Base-by-base conservation (phyloP, 2,888 invertebrate genomes). In the Lycophotia porphyrea region DNA sequence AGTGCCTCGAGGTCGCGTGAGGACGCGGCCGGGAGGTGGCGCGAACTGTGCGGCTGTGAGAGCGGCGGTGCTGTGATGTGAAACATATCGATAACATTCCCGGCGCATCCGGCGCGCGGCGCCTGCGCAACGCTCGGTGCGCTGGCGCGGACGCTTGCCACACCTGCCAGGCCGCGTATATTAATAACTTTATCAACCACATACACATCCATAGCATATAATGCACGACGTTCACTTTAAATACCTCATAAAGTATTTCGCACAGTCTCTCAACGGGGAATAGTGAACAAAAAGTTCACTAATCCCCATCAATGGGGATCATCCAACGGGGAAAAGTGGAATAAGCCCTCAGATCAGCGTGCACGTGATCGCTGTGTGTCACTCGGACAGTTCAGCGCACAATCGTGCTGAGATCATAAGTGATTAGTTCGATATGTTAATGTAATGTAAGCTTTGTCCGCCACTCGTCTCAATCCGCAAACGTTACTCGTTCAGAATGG, bases 51-150 rank as follows among this genome's bases (percentile, higher is more conserved):
- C 1, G 8, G 31, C 58, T 31, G 61, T n/a, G 60, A 13, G 11
- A 24, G 24, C 13, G n/a, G 36, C n/a, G 34, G n/a, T n/a, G 61
- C 15, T n/a, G 61, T 24, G 24, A 24, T 63, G 63, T 39, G n/a
- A n/a, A 63, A 78, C 44, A 76, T 79, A 42, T 47, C 39, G 80
- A 55, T 55, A 74, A 34, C 63, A 64, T 78, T 80, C 52, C 63
- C 36, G 44, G 47, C 31, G 63, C 63, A 55, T 79, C 81, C 78
- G 81, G 76, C 42, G 79, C 76, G 67, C 78, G 74, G 74, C 49
- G 79, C 77, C 70, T 70, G 79, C 4, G 82, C 70, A 82, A 77
- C 52, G 21, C 34, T 31, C 69, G n/a, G 76, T 42, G 36, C 34
- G 31, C 31, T 34, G 39, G 24, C 68, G 31, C 47, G 47, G 36